Evolutionary conservation across 2,113 vertebrate species (phyloP), one percentile per base, ranked within the genome.

Genomic region (Drymodes brunneopygia): DNA sequence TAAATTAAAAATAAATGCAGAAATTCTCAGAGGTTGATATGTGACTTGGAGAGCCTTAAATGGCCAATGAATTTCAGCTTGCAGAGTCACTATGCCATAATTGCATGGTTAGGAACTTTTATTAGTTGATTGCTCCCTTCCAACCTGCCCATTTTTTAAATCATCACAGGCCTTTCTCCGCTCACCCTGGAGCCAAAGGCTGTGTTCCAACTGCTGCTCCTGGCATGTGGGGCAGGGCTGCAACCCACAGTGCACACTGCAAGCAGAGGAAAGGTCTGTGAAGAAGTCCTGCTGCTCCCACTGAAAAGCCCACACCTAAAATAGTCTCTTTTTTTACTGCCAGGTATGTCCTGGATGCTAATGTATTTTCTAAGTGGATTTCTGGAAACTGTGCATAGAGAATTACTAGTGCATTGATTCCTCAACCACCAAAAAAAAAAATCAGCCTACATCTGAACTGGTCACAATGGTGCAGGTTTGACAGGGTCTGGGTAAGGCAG

Each of bases 21-120:
- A 94, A 87, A 71, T 62, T 73, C 51, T 86, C 40, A 70, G 45
- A 81, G 67, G 54, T 33, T 93, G 78, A 42, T 65, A 58, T 62
- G 45, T 5, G 3, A 62, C 51, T 50, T 56, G 42, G 48, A 89
- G 73, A 91, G 45, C 53, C 77, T 87, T 86, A 95, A 91, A 72
- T 8, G 28, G 44, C 69, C 91, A 91, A 82, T 72, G 81, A 95
- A 81, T 89, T 94, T 95, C 73, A 91, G 51, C 67, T 36, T 86
- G 58, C 75, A 80, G n/a, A 80, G 78, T 77, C 56, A 50, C 71
- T 67, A 15, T 80, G 74, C 62, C 27, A 33, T 80, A 95, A 90
- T 70, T 93, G 56, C 81, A 93, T 7, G 54, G 74, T 94, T 90
- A 90, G 33, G 74, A 88, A 83, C 79, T 90, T 96, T 93, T 88